These are phyloP conservation scores for Varecia variegata DNA, from an alignment of 2,797 vertebrate species.

Conservation along the genomic window DNA sequence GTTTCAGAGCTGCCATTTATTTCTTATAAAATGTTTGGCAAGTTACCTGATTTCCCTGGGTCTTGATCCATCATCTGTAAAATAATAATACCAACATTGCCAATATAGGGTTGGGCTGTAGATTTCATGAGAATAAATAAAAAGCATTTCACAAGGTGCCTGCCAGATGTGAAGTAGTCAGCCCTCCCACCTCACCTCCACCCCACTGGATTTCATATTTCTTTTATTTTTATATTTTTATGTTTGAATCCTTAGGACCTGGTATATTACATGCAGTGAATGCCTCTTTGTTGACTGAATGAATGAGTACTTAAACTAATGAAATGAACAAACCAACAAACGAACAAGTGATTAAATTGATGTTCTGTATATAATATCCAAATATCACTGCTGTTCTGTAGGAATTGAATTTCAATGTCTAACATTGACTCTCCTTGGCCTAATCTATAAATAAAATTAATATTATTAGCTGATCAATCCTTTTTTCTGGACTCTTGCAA, in stretches of 20 bases:
- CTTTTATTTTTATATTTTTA: neutral
- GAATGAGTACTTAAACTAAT: neutral
- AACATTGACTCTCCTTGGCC: neutral
- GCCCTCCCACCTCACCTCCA: neutral
- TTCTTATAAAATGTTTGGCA: neutral
- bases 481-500: neutral
- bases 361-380: neutral
- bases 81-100: neutral
- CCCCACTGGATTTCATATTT: neutral
- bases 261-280: neutral
- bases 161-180: neutral
- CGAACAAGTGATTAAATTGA: neutral
- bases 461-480: neutral
- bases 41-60: neutral
- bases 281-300: neutral
- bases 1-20: neutral
- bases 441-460: neutral
- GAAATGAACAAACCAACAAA: neutral
- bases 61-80: neutral
- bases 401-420: neutral
- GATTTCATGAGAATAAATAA: neutral
- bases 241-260: neutral
- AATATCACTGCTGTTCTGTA: neutral
- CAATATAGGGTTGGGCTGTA: neutral
- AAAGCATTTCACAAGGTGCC: neutral